phyloP scores from a whole-genome alignment of 2,797 vertebrate genomes.

The Acipenser transmontanus region DNA sequence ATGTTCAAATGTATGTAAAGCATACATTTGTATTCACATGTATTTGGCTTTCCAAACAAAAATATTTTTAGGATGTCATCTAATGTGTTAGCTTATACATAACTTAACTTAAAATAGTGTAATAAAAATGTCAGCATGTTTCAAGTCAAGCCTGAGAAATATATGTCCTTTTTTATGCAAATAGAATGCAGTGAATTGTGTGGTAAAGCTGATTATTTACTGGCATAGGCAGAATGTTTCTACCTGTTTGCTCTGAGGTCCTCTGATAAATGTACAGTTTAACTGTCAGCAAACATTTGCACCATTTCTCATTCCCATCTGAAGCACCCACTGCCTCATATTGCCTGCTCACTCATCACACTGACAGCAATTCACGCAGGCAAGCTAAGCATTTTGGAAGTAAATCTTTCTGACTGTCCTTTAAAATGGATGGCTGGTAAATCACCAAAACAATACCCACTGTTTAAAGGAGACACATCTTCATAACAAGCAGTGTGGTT shows the following conservation, averaged over 20 bases:
- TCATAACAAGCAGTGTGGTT: no score
- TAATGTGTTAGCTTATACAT: neutral
- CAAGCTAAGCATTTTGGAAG: constrained; percentile 35
- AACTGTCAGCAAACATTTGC: constrained; percentile 27
- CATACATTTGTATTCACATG: no score
- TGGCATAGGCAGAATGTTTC: constrained; percentile 1
- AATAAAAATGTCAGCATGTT: constrained; percentile 17
- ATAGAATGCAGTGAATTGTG: rapidly evolving
- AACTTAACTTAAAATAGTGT: neutral
- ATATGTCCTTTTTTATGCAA: neutral
- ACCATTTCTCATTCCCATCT: constrained; percentile 43
- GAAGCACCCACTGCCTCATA: constrained; percentile 37
- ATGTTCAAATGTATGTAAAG: no score
- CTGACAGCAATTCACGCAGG: constrained; percentile 34
- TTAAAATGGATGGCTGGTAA: neutral
- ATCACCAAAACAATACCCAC: no score
- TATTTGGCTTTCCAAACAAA: no score
- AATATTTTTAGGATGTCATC: no score
- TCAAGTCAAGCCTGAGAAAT: constrained; percentile 18
- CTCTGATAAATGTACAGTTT: constrained; percentile 35
- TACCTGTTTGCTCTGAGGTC: constrained; percentile 21
- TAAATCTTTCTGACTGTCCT: constrained; percentile 40
- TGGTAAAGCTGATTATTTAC: neutral
- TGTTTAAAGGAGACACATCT: no score
- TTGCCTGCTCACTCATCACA: constrained; percentile 43